Conservation (phyloP, 2,113 vertebrate species). For the Paracanthobrama guichenoti region DNA sequence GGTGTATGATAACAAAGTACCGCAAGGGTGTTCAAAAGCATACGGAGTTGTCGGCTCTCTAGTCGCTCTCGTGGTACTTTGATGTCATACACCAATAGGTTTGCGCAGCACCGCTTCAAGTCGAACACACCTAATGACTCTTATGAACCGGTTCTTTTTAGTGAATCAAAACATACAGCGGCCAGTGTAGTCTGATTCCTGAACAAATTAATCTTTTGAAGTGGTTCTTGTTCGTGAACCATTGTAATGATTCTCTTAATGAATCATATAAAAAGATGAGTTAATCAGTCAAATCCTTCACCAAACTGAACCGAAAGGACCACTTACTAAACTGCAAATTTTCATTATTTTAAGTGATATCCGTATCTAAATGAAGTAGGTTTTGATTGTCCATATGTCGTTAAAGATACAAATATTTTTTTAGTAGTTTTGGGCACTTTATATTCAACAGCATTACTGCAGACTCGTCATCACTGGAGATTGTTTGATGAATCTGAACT, state of each 20-base stretch:
- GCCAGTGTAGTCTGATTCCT: too few relatives aligned
- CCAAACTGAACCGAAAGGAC: not conserved
- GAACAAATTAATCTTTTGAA: too few relatives aligned
- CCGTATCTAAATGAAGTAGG: not conserved
- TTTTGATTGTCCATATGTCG: not conserved
- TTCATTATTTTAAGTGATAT: not conserved
- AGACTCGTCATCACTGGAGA: not conserved
- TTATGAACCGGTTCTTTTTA: too few relatives aligned
- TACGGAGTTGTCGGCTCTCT: too few relatives aligned
- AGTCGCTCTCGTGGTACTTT: too few relatives aligned
- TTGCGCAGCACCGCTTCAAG: too few relatives aligned
- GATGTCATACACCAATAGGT: too few relatives aligned
- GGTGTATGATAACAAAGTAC: too few relatives aligned
- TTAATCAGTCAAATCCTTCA: not conserved
- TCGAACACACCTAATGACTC: too few relatives aligned
- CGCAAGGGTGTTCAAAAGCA: too few relatives aligned
- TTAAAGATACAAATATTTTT: not conserved
- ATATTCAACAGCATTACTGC: not conserved
- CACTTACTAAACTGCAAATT: not conserved
- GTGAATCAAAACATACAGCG: too few relatives aligned
- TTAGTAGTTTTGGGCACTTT: not conserved
- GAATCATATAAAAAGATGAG: not conserved
- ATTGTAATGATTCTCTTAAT: not conserved
- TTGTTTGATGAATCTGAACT: not conserved
- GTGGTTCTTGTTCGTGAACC: too few relatives aligned